Evolutionary conservation across 2,888 invertebrate species (phyloP).

Genomic region (Mythimna albipuncta): DNA sequence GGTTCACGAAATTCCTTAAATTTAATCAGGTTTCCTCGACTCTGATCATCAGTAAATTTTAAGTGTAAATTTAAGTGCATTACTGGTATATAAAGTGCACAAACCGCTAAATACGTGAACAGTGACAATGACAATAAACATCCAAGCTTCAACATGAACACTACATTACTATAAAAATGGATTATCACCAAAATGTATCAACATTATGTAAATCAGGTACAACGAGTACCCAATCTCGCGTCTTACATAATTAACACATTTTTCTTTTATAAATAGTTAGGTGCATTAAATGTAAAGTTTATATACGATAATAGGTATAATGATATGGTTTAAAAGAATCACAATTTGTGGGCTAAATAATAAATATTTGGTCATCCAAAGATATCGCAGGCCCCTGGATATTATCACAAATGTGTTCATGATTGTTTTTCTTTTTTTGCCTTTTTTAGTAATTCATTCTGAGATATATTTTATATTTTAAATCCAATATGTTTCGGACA

Average conservation of each 20-base stretch:
- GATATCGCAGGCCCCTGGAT: slow-evolving; percentile 32
- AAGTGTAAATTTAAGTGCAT: slow-evolving; percentile 49
- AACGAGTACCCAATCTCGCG: slow-evolving; percentile 84
- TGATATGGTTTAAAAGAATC: slow-evolving; percentile 11
- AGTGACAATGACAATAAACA: slow-evolving; percentile 52
- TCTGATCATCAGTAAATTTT: slow-evolving; percentile 71
- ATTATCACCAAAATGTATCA: slow-evolving; percentile 74
- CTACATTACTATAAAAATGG: slow-evolving; percentile 45
- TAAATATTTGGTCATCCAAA: slow-evolving; percentile 47
- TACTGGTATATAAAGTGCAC: slow-evolving; percentile 59
- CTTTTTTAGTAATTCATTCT: slow-evolving; percentile 2
- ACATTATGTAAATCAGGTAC: slow-evolving; percentile 81
- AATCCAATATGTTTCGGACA: background rate
- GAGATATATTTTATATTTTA: background rate
- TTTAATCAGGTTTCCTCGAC: slow-evolving; percentile 84
- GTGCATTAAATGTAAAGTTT: background rate
- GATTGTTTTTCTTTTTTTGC: background rate
- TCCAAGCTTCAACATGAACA: slow-evolving; percentile 56
- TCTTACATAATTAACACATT: slow-evolving; percentile 81
- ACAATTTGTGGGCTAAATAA: slow-evolving; percentile 20
- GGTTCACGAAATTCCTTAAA: slow-evolving; percentile 69
- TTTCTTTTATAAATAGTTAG: slow-evolving; percentile 48
- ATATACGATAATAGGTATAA: slow-evolving; percentile 1
- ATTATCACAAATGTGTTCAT: slow-evolving; percentile 37
- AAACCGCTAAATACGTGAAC: slow-evolving; percentile 56